These are phyloP conservation scores for Ptychodera flava DNA, from an alignment of 35 echinoderm and acorn worm species.

Conservation along the genomic window DNA sequence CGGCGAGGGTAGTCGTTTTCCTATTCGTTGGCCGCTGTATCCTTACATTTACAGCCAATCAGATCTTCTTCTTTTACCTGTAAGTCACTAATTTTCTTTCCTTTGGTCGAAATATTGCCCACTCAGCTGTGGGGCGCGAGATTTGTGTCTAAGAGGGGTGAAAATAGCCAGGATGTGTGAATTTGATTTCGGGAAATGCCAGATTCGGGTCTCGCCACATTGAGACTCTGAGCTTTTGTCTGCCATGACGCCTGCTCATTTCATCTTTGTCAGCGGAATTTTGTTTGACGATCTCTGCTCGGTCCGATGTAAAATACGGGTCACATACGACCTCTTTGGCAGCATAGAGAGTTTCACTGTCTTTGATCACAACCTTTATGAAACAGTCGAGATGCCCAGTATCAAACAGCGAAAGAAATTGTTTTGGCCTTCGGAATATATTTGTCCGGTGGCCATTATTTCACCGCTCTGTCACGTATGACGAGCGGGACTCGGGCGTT, in stretches of 20 bases:
- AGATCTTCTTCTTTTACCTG: neutral
- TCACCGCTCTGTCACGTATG: no score
- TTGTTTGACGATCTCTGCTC: no score
- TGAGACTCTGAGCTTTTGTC: neutral
- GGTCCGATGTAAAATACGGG: no score
- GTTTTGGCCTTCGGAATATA: no score
- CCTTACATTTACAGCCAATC: neutral
- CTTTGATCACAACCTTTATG: no score
- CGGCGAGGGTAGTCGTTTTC: neutral
- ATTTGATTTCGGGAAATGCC: neutral
- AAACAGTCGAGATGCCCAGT: no score
- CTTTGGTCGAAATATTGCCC: neutral
- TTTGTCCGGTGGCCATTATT: no score
- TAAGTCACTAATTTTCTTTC: neutral
- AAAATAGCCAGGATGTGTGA: neutral
- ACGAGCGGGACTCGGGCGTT: no score
- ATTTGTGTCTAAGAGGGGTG: neutral
- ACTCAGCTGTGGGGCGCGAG: neutral
- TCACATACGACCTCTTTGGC: no score
- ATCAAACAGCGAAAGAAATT: no score
- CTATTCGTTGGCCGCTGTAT: neutral
- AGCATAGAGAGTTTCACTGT: no score
- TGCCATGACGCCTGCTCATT: neutral
- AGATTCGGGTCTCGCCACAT: neutral
- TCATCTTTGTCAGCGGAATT: no score